These are phyloP conservation scores for Papilio demoleus DNA, from an alignment of 2,888 invertebrate species.

Conservation along the genomic window DNA sequence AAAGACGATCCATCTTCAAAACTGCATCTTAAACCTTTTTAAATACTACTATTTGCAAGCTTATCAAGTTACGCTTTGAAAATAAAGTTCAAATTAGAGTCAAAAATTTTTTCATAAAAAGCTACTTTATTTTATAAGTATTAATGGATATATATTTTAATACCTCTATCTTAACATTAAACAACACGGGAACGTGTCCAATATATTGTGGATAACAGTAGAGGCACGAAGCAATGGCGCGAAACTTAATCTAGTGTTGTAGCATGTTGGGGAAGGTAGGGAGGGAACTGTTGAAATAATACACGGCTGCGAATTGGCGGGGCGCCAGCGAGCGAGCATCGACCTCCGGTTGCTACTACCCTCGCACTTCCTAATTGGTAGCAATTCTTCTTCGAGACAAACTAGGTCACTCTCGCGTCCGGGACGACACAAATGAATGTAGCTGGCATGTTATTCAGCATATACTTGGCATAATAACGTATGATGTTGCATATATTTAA, in stretches of 20 bases:
- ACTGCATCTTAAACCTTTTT: no score
- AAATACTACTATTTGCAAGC: no score
- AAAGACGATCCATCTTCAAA: no score
- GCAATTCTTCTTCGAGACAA: slow-evolving; percentile 51
- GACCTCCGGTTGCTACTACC: slow-evolving; percentile 56
- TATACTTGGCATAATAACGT: neutral
- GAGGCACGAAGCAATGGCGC: slow-evolving; percentile 16
- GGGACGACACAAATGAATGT: slow-evolving; percentile 23
- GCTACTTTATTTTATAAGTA: no score
- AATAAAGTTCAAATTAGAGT: no score
- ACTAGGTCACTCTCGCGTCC: slow-evolving; percentile 32
- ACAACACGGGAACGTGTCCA: neutral
- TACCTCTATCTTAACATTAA: neutral
- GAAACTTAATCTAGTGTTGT: slow-evolving; percentile 33
- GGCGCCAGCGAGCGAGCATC: slow-evolving; percentile 61
- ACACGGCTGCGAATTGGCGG: slow-evolving; percentile 64
- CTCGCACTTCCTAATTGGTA: slow-evolving; percentile 61
- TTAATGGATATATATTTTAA: neutral
- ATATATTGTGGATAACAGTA: neutral
- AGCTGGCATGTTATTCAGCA: neutral
- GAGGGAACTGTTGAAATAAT: slow-evolving; percentile 67
- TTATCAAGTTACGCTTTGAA: no score
- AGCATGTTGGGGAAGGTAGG: slow-evolving; percentile 44
- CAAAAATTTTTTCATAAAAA: no score
- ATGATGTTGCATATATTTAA: neutral